Base-by-base conservation (phyloP, 2,797 vertebrate genomes). In the Carduelis carduelis region DNA sequence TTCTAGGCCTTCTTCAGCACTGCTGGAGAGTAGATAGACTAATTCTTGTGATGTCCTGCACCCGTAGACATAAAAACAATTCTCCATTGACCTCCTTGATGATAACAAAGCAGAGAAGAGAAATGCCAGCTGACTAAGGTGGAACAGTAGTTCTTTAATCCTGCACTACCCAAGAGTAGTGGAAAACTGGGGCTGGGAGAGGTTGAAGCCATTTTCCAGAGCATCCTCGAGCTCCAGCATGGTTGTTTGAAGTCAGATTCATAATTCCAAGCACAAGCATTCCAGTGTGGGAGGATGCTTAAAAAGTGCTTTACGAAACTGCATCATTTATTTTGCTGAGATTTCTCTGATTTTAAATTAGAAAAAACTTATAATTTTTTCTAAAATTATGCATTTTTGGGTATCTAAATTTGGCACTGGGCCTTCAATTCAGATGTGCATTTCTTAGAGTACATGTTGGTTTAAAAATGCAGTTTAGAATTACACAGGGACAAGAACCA, bases 381-480 rank as follows among this genome's bases (percentile, higher is more conserved):
- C 27, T 80, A n/a, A 47, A 68, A 61, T 32, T 27, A 53, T 32
- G 5, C 14, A 34, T 68, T 84, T 94, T 80, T 39, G 47, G 19
- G 21, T 61, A 66, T 46, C 20, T 63, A 53, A 56, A 60, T 70
- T 82, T 76, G 55, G 10, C 22, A 28, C 44, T 70, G 44, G 49
- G 7, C 11, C 4, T 32, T 79, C 20, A 56, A 7, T 76, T 72
- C 20, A 47, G n/a, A 39, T 8, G 3, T 44, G 12, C 23, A 23
- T 76, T 88, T 95, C 32, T 84, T 30, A 63, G 34, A 76, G 34
- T 72, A 64, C 28, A 8, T 12, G 21, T 64, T 77, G 44, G 24
- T 59, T 92, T 44, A 85, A 68, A 89, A 41, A 9, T 34, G 52
- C 64, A 26, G 8, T 46, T 93, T 55, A 76, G 56, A 94, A 85